Evolutionary conservation across 2,797 vertebrate genomes (phyloP).

Genomic region (Chelonia mydas): DNA sequence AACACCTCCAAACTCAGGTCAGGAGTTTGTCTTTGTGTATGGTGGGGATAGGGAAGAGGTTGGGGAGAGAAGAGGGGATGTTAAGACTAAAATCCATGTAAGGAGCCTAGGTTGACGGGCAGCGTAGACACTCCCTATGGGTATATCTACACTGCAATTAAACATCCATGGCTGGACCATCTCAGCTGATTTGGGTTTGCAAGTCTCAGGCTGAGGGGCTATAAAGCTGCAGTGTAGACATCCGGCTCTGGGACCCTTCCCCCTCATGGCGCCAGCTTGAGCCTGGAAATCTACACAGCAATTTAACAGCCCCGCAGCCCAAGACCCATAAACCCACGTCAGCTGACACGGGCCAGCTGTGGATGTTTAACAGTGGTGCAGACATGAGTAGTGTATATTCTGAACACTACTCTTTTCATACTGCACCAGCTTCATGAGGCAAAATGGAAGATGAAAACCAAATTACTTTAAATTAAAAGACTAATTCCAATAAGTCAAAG

Average conservation of each 20-base stretch:
- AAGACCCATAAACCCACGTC: neutral
- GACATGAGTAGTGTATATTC: neutral
- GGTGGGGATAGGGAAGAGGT: neutral
- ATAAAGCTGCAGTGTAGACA: neutral
- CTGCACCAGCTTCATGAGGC: neutral
- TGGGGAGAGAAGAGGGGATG: neutral
- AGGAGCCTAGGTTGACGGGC: neutral
- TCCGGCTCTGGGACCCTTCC: neutral
- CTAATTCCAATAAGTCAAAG: neutral
- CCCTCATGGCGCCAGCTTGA: neutral
- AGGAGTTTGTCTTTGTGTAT: neutral
- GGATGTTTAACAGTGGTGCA: neutral
- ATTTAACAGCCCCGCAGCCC: neutral
- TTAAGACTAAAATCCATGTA: neutral
- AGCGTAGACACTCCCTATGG: neutral
- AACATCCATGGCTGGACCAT: neutral
- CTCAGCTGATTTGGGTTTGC: neutral
- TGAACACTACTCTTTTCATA: neutral
- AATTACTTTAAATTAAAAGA: neutral
- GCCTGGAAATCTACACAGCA: neutral
- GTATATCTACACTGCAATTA: neutral
- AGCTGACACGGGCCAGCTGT: no score
- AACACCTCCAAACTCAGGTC: neutral
- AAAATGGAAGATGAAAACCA: conserved; percentile 7
- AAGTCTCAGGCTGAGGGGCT: neutral